Evolutionary conservation across 2,888 invertebrate species (phyloP).

Genomic region (Ptychoptera contaminata): DNA sequence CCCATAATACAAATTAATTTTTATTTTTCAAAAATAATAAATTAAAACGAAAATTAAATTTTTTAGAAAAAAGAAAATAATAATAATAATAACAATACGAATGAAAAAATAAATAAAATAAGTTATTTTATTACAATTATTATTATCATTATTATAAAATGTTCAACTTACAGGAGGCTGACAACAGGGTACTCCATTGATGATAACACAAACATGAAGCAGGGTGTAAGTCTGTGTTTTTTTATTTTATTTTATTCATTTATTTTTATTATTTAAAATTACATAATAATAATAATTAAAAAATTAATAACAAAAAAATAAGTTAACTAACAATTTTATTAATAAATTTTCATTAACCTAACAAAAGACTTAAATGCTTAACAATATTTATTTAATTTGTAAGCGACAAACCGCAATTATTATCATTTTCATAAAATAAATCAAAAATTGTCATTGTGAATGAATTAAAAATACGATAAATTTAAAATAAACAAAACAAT

Average conservation of each 20-base stretch:
- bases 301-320: background rate
- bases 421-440: too few relatives aligned
- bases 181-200: conserved; percentile 75
- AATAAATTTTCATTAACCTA: too few relatives aligned
- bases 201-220: conserved; percentile 72
- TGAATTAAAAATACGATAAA: conserved; percentile 5
- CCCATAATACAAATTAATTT: too few relatives aligned
- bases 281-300: conserved; percentile 1
- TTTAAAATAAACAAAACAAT: conserved; percentile 11
- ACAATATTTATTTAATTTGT: too few relatives aligned
- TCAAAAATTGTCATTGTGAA: background rate
- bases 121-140: too few relatives aligned
- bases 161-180: conserved; percentile 52
- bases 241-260: background rate
- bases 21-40: conserved; percentile 3
- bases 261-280: background rate
- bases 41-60: conserved; percentile 1
- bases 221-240: conserved; percentile 72
- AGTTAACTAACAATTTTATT: too few relatives aligned
- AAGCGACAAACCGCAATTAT: too few relatives aligned
- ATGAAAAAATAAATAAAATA: conserved; percentile 2
- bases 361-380: too few relatives aligned
- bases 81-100: conserved; percentile 1
- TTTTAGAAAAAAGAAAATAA: too few relatives aligned
- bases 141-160: conserved; percentile 3